phyloP scores from a whole-genome alignment of 1,140 invertebrate genomes.

The Chelonus insularis region DNA sequence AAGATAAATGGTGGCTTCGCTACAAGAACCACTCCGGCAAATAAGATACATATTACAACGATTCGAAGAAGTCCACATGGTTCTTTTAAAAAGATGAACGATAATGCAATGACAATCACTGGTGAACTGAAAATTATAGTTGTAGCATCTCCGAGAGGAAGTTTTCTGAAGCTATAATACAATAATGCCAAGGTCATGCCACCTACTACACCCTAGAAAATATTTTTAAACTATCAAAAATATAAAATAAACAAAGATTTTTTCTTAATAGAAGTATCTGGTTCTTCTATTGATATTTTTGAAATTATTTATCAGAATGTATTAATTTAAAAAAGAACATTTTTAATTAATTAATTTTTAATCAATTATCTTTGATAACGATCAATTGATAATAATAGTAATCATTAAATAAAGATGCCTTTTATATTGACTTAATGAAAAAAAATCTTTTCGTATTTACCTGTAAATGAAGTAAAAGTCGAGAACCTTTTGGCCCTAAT shows the following conservation, averaged over 20 bases:
- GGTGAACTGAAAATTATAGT: conserved; percentile 66
- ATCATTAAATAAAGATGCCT: no score
- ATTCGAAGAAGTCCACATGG: conserved; percentile 63
- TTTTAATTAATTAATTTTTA: no score
- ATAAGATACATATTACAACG: conserved; percentile 57
- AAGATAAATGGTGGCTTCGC: conserved; percentile 62
- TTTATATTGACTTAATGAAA: no score
- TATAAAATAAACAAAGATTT: no score
- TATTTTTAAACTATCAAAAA: neutral
- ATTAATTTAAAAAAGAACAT: neutral
- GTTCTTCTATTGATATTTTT: neutral
- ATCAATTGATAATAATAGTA: no score
- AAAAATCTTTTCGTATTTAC: no score
- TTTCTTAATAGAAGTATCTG: neutral
- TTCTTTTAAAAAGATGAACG: conserved; percentile 62
- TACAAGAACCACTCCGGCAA: conserved; percentile 61
- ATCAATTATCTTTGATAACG: no score
- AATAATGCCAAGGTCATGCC: conserved; percentile 59
- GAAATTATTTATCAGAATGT: no score
- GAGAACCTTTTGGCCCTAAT: conserved; percentile 53
- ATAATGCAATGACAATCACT: conserved; percentile 62
- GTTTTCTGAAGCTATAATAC: conserved; percentile 61
- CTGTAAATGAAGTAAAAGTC: conserved; percentile 56
- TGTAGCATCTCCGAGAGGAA: conserved; percentile 64
- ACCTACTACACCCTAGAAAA: conserved; percentile 58